Conservation (phyloP, 2,113 vertebrate species). For the Ivindomyrus marchei region DNA sequence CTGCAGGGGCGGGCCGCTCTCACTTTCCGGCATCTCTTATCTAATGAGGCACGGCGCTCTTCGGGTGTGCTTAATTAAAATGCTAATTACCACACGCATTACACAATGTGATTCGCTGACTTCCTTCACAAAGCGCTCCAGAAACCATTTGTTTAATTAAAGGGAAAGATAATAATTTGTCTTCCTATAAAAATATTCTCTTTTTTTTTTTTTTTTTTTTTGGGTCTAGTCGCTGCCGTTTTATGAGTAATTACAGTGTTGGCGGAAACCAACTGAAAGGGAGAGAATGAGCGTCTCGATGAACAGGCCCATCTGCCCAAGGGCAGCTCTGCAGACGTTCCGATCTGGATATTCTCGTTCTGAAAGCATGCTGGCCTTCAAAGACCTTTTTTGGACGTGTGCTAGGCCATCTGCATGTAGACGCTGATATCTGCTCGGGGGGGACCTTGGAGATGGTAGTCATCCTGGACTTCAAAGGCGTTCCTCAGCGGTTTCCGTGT, state of each 20-base stretch:
- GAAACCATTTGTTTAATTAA: constrained; percentile 8
- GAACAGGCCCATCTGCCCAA: not conserved
- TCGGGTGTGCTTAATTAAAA: constrained; percentile 10
- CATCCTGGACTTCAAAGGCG: not conserved
- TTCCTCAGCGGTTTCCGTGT: not conserved
- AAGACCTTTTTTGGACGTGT: not conserved
- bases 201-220: not conserved
- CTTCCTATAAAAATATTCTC: not conserved
- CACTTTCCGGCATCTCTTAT: not conserved
- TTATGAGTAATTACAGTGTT: constrained; percentile 1
- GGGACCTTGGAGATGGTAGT: not conserved
- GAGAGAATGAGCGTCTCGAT: not conserved
- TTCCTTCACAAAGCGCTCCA: not conserved
- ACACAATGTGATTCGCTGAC: not conserved
- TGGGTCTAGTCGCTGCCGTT: not conserved
- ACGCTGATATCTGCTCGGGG: not conserved
- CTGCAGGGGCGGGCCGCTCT: not conserved
- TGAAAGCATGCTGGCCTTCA: not conserved
- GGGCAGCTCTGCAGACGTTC: not conserved
- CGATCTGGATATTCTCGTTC: not conserved
- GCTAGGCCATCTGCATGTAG: not conserved
- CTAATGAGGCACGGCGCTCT: not conserved
- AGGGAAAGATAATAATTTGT: constrained; percentile 17
- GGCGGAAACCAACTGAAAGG: not conserved
- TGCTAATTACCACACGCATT: constrained; percentile 16